These are phyloP conservation scores for Sarcophaga peregrina DNA, from an alignment of 1,140 invertebrate species.

Conservation along the genomic window DNA sequence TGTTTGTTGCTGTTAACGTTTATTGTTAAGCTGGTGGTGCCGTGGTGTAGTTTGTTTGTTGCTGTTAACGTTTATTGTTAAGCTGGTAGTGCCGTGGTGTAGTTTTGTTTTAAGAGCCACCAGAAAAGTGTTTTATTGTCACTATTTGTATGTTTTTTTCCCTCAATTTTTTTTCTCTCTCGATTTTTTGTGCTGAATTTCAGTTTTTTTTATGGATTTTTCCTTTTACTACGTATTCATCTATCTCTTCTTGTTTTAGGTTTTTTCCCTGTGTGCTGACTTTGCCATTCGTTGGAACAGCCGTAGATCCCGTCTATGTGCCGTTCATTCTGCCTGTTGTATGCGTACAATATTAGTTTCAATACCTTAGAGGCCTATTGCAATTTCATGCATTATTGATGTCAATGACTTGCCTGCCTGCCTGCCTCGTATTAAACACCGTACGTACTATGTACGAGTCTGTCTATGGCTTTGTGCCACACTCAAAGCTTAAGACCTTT, in stretches of 20 bases:
- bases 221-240: neutral
- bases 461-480: no score
- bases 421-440: no score
- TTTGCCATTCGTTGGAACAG: no score
- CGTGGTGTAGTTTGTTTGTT: neutral
- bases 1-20: no score
- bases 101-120: slow-evolving; percentile 18
- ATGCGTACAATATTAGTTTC: neutral
- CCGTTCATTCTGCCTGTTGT: no score
- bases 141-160: neutral
- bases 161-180: neutral
- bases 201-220: neutral
- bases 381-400: slow-evolving; percentile 27
- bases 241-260: neutral
- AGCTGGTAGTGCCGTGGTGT: neutral
- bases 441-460: no score
- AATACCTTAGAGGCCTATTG: slow-evolving; percentile 19
- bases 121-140: slow-evolving; percentile 24
- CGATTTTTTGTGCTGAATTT: no score
- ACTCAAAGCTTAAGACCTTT: no score
- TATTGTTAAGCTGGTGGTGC: no score
- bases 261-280: neutral
- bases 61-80: no score
- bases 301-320: no score
- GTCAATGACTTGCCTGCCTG: neutral